Evolutionary conservation across 2,113 vertebrate genomes (phyloP).

Genomic region (Cebus imitator): DNA sequence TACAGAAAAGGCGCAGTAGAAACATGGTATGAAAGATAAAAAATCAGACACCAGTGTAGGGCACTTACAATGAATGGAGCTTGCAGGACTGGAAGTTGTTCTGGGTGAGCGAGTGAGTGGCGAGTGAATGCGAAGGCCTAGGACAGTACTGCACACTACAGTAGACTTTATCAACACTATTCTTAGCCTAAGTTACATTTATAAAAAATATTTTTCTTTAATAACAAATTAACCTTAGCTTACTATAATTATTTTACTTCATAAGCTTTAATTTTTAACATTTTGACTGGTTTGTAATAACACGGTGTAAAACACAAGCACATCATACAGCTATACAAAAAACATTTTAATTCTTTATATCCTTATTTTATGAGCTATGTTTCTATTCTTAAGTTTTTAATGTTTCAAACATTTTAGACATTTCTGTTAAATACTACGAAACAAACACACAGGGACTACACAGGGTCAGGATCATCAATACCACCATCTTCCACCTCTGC

Average conservation of each 20-base stretch:
- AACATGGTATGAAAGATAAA: not conserved
- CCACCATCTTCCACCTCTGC: not conserved
- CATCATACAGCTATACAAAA: not conserved
- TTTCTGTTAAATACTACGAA: not conserved
- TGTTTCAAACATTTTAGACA: not conserved
- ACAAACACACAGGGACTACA: not conserved
- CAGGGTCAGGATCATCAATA: not conserved
- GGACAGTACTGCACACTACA: not conserved
- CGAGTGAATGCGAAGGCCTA: not conserved
- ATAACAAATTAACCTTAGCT: not conserved
- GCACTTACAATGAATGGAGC: not conserved
- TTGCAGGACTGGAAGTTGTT: not conserved
- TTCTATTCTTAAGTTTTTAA: not conserved
- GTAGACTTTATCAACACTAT: not conserved
- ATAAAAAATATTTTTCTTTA: not conserved
- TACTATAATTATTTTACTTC: not conserved
- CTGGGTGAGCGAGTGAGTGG: not conserved
- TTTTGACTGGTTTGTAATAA: not conserved
- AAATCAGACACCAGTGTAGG: not conserved
- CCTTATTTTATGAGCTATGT: not conserved
- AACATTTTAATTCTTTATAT: not conserved
- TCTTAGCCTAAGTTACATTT: not conserved
- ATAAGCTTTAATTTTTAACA: not conserved
- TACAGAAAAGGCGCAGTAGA: not conserved
- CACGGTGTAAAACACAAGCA: not conserved